Evolutionary conservation across 2,113 vertebrate species (phyloP), one percentile per base, ranked within the genome.

Genomic region (Fulmarus glacialis): DNA sequence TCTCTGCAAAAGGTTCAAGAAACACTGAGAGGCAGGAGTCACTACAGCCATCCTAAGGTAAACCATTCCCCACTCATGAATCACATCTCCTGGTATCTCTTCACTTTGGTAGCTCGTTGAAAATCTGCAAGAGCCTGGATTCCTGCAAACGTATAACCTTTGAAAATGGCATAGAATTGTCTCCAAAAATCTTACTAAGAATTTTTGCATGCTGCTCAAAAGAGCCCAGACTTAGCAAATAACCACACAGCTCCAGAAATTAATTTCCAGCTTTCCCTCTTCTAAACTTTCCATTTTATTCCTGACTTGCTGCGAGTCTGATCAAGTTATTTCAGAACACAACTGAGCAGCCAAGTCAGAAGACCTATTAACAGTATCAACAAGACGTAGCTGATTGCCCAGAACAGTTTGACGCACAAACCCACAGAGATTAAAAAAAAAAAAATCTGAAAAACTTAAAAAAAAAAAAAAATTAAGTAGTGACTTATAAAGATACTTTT

Each of bases 281-380:
- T 63, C 89, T 79, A 87, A 95, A 95, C 89, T 97, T 97, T 96
- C 92, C 95, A 82, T 91, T 97, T 94, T 82, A 86, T 84, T 91
- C 78, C 89, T 72, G 64, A 84, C 87, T 96, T 94, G 95, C 93
- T 96, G 97, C 2, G 36, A 82, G 94, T 64, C 83, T 87, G 77
- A 95, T 91, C 5, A 36, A 96, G 90, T 96, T 96, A 92, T 89
- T 96, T 96, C 93, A 94, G 92, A 96, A 24, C 78, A 48, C 70
- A 87, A 29, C 68, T 36, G 62, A 95, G 81, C 89, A 96, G 96
- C 97, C 92, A 96, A 97, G 89, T 92, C 93, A 91, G 87, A 97
- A 92, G 89, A 82, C 80, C 83, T 79, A 56, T 92, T 95, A 96
- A 93, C 88, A 71, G 42, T 84, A 79, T 97, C 95, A 95, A 82